Evolutionary conservation across 2,797 vertebrate genomes (phyloP), one percentile per base, ranked within the genome.

Genomic region (Chelidonichthys spinosus): DNA sequence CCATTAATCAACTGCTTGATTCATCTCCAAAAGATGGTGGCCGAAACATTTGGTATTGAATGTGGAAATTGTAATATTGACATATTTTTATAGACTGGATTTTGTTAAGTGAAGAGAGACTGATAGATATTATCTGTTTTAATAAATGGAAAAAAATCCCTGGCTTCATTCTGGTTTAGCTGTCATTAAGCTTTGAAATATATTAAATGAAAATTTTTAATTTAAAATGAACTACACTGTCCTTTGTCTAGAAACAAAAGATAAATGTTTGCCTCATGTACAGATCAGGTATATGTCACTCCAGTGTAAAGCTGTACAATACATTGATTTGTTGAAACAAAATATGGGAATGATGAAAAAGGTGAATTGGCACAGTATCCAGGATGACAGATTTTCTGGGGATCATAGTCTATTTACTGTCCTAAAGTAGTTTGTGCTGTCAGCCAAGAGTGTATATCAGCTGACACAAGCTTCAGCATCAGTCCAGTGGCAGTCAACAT

Each of bases 331-430:
- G 14, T 53, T 68, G 43, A 63, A 72, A 43, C 52, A 5, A 47
- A 66, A 69, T 39, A 54, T 35, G 32, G 39, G 4, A 42, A 42
- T 49, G 59, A 64, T 53, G 40, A 9, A 54, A 66, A 50, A 7
- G 43, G 33, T 60, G 46, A 50, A 63, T 11, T 52, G 69, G 69
- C 61, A 58, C 74, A 47, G 68, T 71, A 33, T 83, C 61, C 58
- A 49, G 77, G 59, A 55, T 74, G 77, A 85, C 87, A 88, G 85
- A 85, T 87, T 88, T 87, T 76, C 69, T 55, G 53, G 59, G 76
- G 81, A 86, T 90, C 78, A 73, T 79, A 25, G 58, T 55, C 62
- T 76, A 83, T 89, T 87, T 84, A 83, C 55, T 69, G 85, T 71
- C 76, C 67, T 76, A 66, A 85, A 79, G 83, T 71, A 78, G 58